Conservation (phyloP, 2,113 vertebrate species). For the Plotosus lineatus region DNA sequence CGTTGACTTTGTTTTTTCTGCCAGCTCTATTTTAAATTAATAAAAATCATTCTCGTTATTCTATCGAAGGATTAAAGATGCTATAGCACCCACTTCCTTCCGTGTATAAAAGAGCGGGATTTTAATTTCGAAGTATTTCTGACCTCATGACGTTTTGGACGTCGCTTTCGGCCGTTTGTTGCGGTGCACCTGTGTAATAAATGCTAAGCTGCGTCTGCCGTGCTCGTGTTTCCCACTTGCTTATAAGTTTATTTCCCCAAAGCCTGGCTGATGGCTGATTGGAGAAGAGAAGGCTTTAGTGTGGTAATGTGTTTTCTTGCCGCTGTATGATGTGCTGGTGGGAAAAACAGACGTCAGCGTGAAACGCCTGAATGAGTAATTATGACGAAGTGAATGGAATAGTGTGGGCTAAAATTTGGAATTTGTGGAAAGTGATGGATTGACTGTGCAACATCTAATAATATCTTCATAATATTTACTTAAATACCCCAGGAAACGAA, state of each 20-base stretch:
- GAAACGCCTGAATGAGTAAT: slow-evolving; percentile 53
- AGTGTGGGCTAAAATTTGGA: slow-evolving; percentile 62
- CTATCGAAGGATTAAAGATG: not conserved
- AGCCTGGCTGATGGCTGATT: slow-evolving; percentile 36
- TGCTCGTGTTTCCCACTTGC: slow-evolving; percentile 45
- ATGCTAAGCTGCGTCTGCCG: slow-evolving; percentile 43
- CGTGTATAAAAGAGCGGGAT: slow-evolving; percentile 17
- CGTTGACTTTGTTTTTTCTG: not conserved
- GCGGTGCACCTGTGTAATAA: slow-evolving; percentile 45
- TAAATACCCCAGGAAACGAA: slow-evolving; percentile 69
- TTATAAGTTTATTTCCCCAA: slow-evolving; percentile 45
- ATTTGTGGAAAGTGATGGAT: slow-evolving; percentile 64
- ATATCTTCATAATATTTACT: slow-evolving; percentile 71
- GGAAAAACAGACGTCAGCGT: slow-evolving; percentile 37
- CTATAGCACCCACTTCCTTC: not conserved
- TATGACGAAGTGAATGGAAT: slow-evolving; percentile 57
- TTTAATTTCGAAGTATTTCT: slow-evolving; percentile 39
- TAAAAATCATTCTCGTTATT: not conserved
- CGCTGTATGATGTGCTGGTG: slow-evolving; percentile 24
- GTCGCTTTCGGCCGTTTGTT: slow-evolving; percentile 3
- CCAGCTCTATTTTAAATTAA: not conserved
- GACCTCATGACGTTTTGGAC: slow-evolving; percentile 24
- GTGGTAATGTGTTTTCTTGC: slow-evolving; percentile 44
- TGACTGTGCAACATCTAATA: slow-evolving; percentile 57
- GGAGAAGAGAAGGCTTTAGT: slow-evolving; percentile 32